These are phyloP conservation scores for Phenganax stokvisi DNA, from an alignment of 92 coral and sea anemone genomes.

Conservation along the genomic window DNA sequence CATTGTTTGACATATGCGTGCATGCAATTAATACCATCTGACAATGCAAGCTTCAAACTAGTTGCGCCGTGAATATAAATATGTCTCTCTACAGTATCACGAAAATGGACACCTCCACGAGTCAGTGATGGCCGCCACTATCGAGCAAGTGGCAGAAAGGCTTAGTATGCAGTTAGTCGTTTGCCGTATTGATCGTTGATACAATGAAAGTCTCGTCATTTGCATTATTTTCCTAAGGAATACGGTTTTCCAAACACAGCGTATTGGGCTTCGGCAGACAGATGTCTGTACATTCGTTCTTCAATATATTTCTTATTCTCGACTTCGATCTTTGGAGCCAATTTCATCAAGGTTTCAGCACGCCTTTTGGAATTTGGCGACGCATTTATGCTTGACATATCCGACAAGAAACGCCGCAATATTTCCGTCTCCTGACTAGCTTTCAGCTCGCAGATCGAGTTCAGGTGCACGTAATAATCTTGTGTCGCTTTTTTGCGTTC, in stretches of 20 bases:
- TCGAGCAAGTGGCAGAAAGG: no score
- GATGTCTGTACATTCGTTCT: constrained; percentile 33
- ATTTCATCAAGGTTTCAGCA: constrained; percentile 26
- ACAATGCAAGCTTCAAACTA: no score
- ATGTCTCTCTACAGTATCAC: no score
- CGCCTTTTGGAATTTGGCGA: constrained; percentile 35
- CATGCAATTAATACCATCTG: no score
- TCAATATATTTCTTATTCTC: constrained; percentile 38
- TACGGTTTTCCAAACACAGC: constrained; percentile 35
- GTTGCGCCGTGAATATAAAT: no score
- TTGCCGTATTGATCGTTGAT: no score
- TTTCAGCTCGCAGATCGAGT: constrained; percentile 29
- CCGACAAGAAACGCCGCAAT: constrained; percentile 25
- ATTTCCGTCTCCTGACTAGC: constrained; percentile 34
- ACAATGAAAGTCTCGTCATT: no score
- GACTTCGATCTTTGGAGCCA: constrained; percentile 31
- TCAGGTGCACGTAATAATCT: constrained; percentile 22
- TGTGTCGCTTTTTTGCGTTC: neutral
- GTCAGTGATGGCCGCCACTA: no score
- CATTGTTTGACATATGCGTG: no score
- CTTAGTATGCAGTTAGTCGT: no score
- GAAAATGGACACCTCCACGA: no score
- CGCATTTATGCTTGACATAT: constrained; percentile 8
- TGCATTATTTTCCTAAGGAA: neutral
- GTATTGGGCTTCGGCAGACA: constrained; percentile 25